These are phyloP conservation scores for Laticauda colubrina DNA, from an alignment of 2,113 vertebrate species.

Conservation along the genomic window DNA sequence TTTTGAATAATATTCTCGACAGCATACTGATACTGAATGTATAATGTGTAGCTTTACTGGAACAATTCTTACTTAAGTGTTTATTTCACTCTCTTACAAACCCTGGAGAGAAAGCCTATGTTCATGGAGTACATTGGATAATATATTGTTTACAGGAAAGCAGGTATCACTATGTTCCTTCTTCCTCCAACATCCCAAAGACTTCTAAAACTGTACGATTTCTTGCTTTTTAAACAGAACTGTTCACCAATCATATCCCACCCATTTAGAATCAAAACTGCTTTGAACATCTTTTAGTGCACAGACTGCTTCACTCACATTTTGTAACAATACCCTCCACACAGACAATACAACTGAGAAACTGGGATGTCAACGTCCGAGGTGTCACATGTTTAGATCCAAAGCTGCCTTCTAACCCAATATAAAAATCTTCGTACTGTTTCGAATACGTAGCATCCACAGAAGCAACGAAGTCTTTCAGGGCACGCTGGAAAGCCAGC, in stretches of 20 bases:
- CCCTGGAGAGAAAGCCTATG: neutral
- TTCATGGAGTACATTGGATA: neutral
- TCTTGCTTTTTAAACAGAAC: neutral
- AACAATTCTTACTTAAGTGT: neutral
- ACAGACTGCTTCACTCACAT: constrained; percentile 73
- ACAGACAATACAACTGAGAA: constrained; percentile 90
- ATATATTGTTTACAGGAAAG: neutral
- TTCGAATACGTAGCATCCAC: constrained; percentile 94
- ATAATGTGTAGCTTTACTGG: neutral
- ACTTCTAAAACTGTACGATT: neutral
- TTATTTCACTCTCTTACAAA: neutral
- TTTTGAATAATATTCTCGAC: neutral
- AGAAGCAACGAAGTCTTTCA: constrained; percentile 89
- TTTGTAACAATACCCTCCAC: constrained; percentile 97
- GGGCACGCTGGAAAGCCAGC: constrained; percentile 87
- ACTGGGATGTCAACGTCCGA: constrained; percentile 85
- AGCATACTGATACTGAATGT: neutral
- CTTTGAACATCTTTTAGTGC: accelerated
- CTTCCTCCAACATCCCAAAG: accelerated
- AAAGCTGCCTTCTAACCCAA: constrained; percentile 94
- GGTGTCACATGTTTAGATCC: constrained; percentile 92
- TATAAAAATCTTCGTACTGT: constrained; percentile 93
- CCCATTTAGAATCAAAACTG: neutral
- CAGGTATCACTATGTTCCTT: neutral
- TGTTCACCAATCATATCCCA: neutral